Conservation (phyloP, 2,113 vertebrate species). For the Girardinichthys multiradiatus region DNA sequence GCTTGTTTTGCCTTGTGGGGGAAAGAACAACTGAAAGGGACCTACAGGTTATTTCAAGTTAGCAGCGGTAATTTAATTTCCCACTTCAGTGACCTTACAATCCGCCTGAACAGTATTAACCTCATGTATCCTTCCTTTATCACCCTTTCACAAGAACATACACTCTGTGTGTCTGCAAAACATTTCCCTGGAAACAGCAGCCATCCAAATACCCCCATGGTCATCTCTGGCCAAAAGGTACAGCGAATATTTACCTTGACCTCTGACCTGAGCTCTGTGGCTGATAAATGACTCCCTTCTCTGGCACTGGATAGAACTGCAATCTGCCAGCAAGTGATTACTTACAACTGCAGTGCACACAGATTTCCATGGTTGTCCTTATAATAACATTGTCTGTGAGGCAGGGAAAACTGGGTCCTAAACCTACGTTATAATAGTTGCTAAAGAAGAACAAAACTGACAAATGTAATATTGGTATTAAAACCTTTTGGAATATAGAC, state of each 20-base stretch:
- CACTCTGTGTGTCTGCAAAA: neutral
- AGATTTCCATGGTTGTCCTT: too few species aligned
- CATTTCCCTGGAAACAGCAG: constrained; percentile 7
- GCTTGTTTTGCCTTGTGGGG: neutral
- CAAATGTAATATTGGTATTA: too few species aligned
- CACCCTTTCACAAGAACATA: constrained; percentile 5
- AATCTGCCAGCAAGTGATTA: neutral
- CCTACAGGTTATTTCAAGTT: constrained; percentile 54
- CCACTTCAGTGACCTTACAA: constrained; percentile 43
- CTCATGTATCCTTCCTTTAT: constrained; percentile 36
- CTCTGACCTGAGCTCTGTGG: neutral
- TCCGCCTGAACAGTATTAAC: constrained; percentile 54
- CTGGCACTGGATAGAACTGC: neutral
- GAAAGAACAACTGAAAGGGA: neutral
- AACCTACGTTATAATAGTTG: too few species aligned
- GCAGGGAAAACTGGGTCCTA: too few species aligned
- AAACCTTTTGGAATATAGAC: too few species aligned
- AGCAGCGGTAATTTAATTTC: constrained; percentile 56
- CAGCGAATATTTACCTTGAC: neutral
- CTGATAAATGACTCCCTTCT: neutral
- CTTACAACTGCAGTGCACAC: too few species aligned
- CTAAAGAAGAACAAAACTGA: neutral
- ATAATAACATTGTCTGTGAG: too few species aligned
- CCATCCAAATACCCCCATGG: neutral
- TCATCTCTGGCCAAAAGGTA: neutral